Evolutionary conservation across 2,888 invertebrate species (phyloP).

Genomic region (Choristoneura rosaceana): DNA sequence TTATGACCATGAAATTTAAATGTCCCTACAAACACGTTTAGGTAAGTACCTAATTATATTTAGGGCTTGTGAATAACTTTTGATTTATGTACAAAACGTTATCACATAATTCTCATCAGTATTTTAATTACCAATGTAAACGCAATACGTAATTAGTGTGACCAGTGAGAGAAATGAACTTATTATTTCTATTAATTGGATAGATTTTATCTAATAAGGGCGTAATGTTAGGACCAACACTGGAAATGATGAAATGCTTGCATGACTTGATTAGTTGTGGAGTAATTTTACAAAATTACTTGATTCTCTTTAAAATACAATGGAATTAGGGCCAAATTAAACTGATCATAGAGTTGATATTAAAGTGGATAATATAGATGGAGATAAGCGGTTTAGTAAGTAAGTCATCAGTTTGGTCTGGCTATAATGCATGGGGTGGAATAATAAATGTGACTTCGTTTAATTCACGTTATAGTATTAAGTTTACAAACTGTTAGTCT

Average conservation of each 20-base stretch:
- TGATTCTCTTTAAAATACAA: neutral
- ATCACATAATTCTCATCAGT: constrained; percentile 2
- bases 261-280: constrained; percentile 31
- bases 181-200: constrained; percentile 68
- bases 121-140: constrained; percentile 50
- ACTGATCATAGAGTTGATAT: neutral
- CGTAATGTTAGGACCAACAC: constrained; percentile 48
- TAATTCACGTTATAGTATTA: constrained; percentile 32
- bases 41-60: neutral
- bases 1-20: neutral
- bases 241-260: constrained; percentile 39
- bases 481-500: constrained; percentile 35
- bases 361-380: neutral
- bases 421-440: constrained; percentile 26
- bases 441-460: constrained; percentile 36
- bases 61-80: neutral
- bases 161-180: constrained; percentile 54
- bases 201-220: constrained; percentile 62
- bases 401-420: neutral
- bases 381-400: neutral
- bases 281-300: neutral
- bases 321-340: constrained; percentile 6
- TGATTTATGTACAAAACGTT: neutral
- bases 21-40: neutral
- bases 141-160: constrained; percentile 58